Evolutionary conservation across 1,140 invertebrate genomes (phyloP).

Genomic region (Drosophila ercepeae): DNA sequence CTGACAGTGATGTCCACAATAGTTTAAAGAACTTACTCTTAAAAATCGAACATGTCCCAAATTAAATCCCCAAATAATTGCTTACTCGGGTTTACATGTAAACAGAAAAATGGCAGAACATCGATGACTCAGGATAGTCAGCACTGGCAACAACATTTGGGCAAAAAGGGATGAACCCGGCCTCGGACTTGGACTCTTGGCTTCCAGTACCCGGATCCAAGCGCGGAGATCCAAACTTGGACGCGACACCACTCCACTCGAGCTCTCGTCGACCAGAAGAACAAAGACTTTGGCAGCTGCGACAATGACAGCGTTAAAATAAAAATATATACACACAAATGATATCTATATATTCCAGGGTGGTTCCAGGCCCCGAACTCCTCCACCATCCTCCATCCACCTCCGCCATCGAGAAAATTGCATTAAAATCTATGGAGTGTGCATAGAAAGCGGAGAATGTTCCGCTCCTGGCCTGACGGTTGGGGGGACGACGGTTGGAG

Average conservation of each 20-base stretch:
- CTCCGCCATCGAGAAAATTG: slow-evolving; percentile 71
- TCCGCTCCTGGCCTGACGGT: slow-evolving; percentile 11
- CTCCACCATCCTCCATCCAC: neutral
- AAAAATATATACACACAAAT: slow-evolving; percentile 59
- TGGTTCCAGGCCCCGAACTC: neutral
- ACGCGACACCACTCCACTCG: slow-evolving; percentile 32
- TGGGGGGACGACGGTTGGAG: slow-evolving; percentile 8
- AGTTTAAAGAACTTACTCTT: neutral
- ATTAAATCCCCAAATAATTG: neutral
- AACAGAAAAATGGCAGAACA: too few species aligned
- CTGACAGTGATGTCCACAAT: neutral
- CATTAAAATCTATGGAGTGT: slow-evolving; percentile 83
- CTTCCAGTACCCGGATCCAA: slow-evolving; percentile 4
- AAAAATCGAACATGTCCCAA: too few species aligned
- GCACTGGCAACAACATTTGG: slow-evolving; percentile 28
- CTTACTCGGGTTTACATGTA: neutral
- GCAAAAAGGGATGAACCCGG: slow-evolving; percentile 11
- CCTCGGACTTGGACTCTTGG: slow-evolving; percentile 17
- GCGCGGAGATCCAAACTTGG: slow-evolving; percentile 30
- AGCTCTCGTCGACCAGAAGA: slow-evolving; percentile 52
- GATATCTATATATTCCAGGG: slow-evolving; percentile 1
- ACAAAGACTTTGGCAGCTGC: slow-evolving; percentile 81
- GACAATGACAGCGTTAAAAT: slow-evolving; percentile 76
- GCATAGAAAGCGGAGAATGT: slow-evolving; percentile 67
- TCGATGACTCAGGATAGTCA: too few species aligned